Base-by-base conservation (phyloP, 2,797 vertebrate genomes). In the Rhabdophis nuchalis region DNA sequence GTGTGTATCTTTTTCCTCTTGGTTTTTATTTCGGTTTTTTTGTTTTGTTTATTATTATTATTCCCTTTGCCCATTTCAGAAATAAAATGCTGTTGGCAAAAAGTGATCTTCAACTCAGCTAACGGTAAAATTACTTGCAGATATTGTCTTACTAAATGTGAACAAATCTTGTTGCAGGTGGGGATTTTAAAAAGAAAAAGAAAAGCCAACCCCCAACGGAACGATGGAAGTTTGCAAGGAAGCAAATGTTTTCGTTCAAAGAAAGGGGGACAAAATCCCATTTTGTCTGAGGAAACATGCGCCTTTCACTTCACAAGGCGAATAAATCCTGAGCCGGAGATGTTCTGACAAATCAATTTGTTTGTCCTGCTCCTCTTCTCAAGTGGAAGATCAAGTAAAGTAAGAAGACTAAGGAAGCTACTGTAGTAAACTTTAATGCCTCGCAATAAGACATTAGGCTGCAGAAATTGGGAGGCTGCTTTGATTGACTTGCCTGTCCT, bases 81-180 rank as follows among this genome's bases (percentile, higher is more conserved):
- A 96, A 95, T 56, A 95, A 95, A 95, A 86, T 18, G 50, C 95
- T 92, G 94, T 94, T 90, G 94, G 58, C 91, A 91, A 88, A 46
- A 50, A 56, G 2, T 29, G 92, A 93, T 91, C 41, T 50, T n/a
- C 29, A 25, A 36, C 60, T 91, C 36, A 61, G 36, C 14, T 91
- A 93, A 89, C n/a, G 12, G 64, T 46, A 92, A 91, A 0, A 23
- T 0, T 68, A 53, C 41, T 89, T 54, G 1, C 0, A 91, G 23
- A 2, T 92, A 0, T 89, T 93, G 57, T 94, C 94, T 94, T 92
- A 20, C 12, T 89, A 94, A 88, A n/a, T 36, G 5, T 57, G 25
- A 91, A 91, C 8, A 88, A 93, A 93, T 50, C 3, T 3, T 72
- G n/a, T 1, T 90, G 89, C 41, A 29, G 87, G 2, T 85, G 89